Base-by-base conservation (phyloP, 2,888 invertebrate species). In the Chrysotoxum bicinctum region DNA sequence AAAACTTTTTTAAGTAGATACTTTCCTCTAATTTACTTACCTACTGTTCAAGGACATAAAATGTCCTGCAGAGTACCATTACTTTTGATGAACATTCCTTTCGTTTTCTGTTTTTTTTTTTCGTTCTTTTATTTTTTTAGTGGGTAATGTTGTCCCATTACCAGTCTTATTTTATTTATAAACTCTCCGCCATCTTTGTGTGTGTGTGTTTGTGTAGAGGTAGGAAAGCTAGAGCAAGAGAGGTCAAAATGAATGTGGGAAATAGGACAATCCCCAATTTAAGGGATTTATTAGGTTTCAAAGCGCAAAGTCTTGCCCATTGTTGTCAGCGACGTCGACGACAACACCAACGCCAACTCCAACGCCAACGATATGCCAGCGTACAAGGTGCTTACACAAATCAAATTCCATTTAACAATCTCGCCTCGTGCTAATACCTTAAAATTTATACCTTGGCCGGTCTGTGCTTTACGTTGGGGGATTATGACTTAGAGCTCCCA, bases 301-400 rank as follows among this genome's bases (percentile, higher is more conserved):
- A 19, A 64, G 68, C 58, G 60, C 48, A 64, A 40, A 70, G 48
- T 64, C 64, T 70, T 54, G 23, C 54, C 35, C 21, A 69, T 35
- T 23, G 52, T 62, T 66, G 66, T 66, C 35, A 37, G 26, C 62
- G 62, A 62, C n/a, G 32, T 7, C 40, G 45, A 19, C 21, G 10
- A 21, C 45, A 14, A 9, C 40, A 12, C 26, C 23, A 12, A 4
- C 37, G 3, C n/a, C 26, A 26, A 37, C n/a, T 30, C 19, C 10
- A 19, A 66, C 8, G 6, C 9, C 6, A 19, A 48, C 30, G 23
- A 48, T 16, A 37, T 50, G 75, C 50, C 56, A 56, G 70, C 37
- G 62, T 64, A 84, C 84, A 79, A 84, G 84, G 84, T 84, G 84
- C 84, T 84, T 84, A 84, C 84, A 84, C 70, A 79, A 79, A 75